Conservation (phyloP, 1,140 invertebrate genomes). For the Teleopsis dalmanni region DNA sequence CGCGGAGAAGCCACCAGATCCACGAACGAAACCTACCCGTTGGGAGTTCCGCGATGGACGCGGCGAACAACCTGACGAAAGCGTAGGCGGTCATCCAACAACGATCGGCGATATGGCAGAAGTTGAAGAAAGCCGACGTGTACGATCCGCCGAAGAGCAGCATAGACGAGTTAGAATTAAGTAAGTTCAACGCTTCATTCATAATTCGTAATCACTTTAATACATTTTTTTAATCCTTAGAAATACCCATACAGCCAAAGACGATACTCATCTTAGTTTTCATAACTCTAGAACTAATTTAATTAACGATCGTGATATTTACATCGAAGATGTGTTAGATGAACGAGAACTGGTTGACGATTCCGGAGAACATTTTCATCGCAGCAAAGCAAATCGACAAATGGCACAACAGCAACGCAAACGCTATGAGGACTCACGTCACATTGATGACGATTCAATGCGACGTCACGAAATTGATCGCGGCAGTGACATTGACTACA, state of each 20-base stretch:
- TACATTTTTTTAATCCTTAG: slow-evolving; percentile 14
- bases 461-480: slow-evolving; percentile 65
- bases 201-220: neutral
- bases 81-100: slow-evolving; percentile 25
- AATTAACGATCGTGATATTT: slow-evolving; percentile 53
- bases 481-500: slow-evolving; percentile 58
- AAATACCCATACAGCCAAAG: slow-evolving; percentile 35
- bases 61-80: slow-evolving; percentile 42
- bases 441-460: slow-evolving; percentile 60
- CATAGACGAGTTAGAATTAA: slow-evolving; percentile 38
- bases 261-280: slow-evolving; percentile 37
- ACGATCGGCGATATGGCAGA: slow-evolving; percentile 3
- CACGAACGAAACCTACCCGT: slow-evolving; percentile 56
- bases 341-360: slow-evolving; percentile 42
- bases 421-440: slow-evolving; percentile 57
- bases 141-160: slow-evolving; percentile 34
- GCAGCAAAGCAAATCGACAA: slow-evolving; percentile 41
- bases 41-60: slow-evolving; percentile 63
- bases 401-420: slow-evolving; percentile 47
- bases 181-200: slow-evolving; percentile 14
- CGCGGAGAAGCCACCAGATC: slow-evolving; percentile 56
- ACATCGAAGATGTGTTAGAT: slow-evolving; percentile 52
- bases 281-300: slow-evolving; percentile 44
- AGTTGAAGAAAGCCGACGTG: slow-evolving; percentile 16
- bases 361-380: slow-evolving; percentile 41